Percentiles rank a stretch among this genome's conserved stretches.
Evolutionary conservation across 2,113 vertebrate genomes (phyloP).

Genomic region (Hypocryptadius cinnamomeus): DNA sequence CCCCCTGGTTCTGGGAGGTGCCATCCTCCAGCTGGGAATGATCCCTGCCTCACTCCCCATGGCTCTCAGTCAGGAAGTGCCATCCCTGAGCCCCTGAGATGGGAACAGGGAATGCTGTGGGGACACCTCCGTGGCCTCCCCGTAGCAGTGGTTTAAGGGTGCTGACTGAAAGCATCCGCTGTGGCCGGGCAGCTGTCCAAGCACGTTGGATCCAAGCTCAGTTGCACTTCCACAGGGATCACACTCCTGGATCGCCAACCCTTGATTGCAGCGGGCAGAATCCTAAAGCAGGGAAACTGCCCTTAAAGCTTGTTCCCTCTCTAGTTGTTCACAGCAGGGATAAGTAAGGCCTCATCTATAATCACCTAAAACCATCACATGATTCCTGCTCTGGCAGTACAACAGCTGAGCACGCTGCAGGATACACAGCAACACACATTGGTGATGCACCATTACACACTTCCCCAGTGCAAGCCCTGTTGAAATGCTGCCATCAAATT

Average conservation of each 20-base stretch:
- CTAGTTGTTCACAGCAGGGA: constrained; percentile 35
- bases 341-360: constrained; percentile 44
- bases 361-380: constrained; percentile 57
- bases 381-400: constrained; percentile 23
- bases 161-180: background rate
- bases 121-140: background rate
- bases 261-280: background rate
- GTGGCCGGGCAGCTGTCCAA: background rate
- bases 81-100: background rate
- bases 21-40: background rate
- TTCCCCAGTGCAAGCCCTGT: background rate
- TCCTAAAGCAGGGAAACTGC: background rate
- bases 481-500: constrained; percentile 51
- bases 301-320: background rate
- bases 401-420: constrained; percentile 57
- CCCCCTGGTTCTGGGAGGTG: background rate
- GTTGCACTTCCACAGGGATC: background rate
- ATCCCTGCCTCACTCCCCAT: rapidly evolving
- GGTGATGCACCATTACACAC: constrained; percentile 56
- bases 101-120: background rate
- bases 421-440: constrained; percentile 44
- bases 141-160: background rate
- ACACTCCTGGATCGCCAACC: background rate
- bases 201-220: background rate
- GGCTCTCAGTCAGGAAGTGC: background rate